Conservation (phyloP, 1,140 invertebrate genomes). For the Drosophila pandora region DNA sequence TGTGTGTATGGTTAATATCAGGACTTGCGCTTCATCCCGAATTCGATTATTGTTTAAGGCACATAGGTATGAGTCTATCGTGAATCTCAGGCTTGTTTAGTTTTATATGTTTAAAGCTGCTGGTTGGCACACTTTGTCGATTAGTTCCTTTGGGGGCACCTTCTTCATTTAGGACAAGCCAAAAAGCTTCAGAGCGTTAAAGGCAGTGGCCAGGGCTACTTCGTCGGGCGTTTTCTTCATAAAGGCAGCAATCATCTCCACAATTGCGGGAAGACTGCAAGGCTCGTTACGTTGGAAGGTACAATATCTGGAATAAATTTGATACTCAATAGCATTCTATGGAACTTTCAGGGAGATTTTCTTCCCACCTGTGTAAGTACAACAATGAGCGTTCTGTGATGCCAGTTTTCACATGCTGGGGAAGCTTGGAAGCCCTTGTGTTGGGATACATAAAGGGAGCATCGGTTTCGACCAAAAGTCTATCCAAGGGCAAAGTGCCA, state of each 20-base stretch:
- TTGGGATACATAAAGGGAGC: constrained; percentile 98
- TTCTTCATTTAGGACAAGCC: constrained; percentile 88
- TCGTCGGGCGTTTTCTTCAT: constrained; percentile 94
- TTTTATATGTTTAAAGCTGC: constrained; percentile 28
- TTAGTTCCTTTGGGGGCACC: constrained; percentile 20
- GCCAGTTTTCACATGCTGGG: constrained; percentile 92
- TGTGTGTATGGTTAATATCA: constrained; percentile 39
- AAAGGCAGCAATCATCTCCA: constrained; percentile 97
- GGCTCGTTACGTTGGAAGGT: constrained; percentile 98
- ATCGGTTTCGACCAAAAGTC: constrained; percentile 95
- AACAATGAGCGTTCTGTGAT: constrained; percentile 91
- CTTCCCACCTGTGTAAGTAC: constrained; percentile 79
- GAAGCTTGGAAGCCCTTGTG: constrained; percentile 95
- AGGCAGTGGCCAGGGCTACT: constrained; percentile 95
- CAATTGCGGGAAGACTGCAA: constrained; percentile 95
- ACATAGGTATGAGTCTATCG: constrained; percentile 72
- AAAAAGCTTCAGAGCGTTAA: constrained; percentile 96
- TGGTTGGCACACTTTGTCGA: constrained; percentile 55
- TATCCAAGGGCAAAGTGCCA: constrained; percentile 91
- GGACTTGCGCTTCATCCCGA: constrained; percentile 58
- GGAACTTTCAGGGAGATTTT: not conserved
- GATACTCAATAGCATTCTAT: not conserved
- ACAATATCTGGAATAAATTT: constrained; percentile 88
- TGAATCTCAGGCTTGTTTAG: constrained; percentile 70
- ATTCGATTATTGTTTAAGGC: constrained; percentile 77